phyloP scores from a whole-genome alignment of 2,888 invertebrate genomes.

The Cosmia trapezina region DNA sequence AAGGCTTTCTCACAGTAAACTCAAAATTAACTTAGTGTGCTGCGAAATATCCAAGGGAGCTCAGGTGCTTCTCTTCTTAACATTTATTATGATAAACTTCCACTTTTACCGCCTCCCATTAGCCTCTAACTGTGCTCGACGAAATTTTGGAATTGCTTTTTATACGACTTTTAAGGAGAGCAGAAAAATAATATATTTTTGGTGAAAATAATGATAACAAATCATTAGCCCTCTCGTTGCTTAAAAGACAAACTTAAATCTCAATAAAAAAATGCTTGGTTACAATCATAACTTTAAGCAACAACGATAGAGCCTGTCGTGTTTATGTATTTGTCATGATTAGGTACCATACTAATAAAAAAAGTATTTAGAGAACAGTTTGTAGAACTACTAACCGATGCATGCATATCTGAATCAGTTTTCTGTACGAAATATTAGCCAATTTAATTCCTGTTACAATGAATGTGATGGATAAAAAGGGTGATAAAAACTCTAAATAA shows the following conservation, averaged over 20 bases:
- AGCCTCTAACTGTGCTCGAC: slow-evolving; percentile 60
- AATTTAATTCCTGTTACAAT: neutral
- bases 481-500: neutral
- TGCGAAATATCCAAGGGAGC: slow-evolving; percentile 67
- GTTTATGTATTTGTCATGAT: neutral
- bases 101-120: slow-evolving; percentile 72
- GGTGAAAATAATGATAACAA: slow-evolving; percentile 29
- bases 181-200: slow-evolving; percentile 21
- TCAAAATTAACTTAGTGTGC: slow-evolving; percentile 69
- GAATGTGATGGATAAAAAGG: neutral
- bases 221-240: neutral
- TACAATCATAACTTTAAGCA: neutral
- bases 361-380: too few species aligned
- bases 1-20: slow-evolving; percentile 56
- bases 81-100: slow-evolving; percentile 79
- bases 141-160: slow-evolving; percentile 66
- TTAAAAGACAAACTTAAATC: neutral
- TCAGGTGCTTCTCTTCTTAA: slow-evolving; percentile 76
- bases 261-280: neutral
- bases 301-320: neutral
- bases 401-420: neutral
- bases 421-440: neutral
- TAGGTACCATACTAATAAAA: neutral
- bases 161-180: slow-evolving; percentile 48
- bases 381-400: neutral